A percentile compares a stretch with the other conserved stretches of the same genome.
Evolutionary conservation across 2,888 invertebrate genomes (phyloP).

Genomic region (Acanthosepion pharaonis): DNA sequence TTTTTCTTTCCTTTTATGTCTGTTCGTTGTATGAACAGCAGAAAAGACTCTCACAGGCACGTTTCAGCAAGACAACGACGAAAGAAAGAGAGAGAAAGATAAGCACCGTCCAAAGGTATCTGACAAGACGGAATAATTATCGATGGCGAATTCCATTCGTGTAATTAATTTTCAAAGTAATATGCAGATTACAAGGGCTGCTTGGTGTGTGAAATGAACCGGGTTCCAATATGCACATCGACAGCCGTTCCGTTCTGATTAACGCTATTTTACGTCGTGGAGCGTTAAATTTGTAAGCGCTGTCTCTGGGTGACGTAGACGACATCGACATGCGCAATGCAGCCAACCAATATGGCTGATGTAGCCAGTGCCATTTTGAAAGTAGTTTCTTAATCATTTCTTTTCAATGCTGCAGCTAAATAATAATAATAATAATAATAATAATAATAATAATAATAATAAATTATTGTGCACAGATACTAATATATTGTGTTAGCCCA

Average conservation of each 20-base stretch:
- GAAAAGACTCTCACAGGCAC: neutral
- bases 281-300: neutral
- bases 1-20: neutral
- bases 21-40: neutral
- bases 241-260: neutral
- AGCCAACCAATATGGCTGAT: neutral
- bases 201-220: constrained; percentile 18
- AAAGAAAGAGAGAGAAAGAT: neutral
- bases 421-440: no score
- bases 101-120: neutral
- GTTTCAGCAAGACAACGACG: neutral
- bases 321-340: neutral
- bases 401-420: neutral
- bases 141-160: neutral
- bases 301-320: neutral
- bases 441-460: no score
- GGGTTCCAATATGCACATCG: neutral
- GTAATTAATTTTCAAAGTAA: neutral
- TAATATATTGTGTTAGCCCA: no score
- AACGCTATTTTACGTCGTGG: neutral
- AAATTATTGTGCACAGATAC: no score
- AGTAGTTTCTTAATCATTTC: neutral
- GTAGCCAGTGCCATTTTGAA: neutral
- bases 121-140: constrained; percentile 9
- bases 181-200: constrained; percentile 9